phyloP scores from a whole-genome alignment of 1,140 invertebrate genomes.

The Pantala flavescens region DNA sequence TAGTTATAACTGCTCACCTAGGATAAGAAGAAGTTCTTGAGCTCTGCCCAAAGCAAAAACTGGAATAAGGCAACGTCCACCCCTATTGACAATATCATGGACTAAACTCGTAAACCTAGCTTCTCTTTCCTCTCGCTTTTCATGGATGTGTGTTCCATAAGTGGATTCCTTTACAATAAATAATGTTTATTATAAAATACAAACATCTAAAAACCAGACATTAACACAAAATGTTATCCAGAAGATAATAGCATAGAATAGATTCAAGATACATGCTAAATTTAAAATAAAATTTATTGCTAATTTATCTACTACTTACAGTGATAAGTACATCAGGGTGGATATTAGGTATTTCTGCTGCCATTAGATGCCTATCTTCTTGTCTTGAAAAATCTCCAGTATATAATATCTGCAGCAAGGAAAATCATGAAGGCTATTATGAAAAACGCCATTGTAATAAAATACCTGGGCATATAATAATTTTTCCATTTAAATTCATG shows the following conservation, averaged over 20 bases:
- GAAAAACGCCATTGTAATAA: background rate
- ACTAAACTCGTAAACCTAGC: slow-evolving; percentile 88
- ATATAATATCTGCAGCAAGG: slow-evolving; percentile 65
- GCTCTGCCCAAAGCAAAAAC: slow-evolving; percentile 97
- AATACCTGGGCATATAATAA: background rate
- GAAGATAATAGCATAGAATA: no score
- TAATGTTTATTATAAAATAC: background rate
- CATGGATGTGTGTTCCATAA: slow-evolving; percentile 98
- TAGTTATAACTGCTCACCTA: slow-evolving; percentile 42
- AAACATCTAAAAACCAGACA: background rate
- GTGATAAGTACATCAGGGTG: slow-evolving; percentile 95
- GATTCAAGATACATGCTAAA: no score
- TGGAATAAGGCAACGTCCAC: slow-evolving; percentile 94
- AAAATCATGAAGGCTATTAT: slow-evolving; percentile 15
- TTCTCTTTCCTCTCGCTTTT: slow-evolving; percentile 94
- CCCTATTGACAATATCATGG: slow-evolving; percentile 90
- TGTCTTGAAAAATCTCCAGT: slow-evolving; percentile 98
- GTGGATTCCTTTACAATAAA: slow-evolving; percentile 99
- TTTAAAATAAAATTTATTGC: no score
- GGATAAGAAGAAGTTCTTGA: slow-evolving; percentile 89
- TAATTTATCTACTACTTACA: slow-evolving; percentile 40
- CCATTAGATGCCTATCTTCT: slow-evolving; percentile 98
- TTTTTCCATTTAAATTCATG: no score
- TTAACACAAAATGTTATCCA: no score
- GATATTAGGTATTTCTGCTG: slow-evolving; percentile 93